Evolutionary conservation across 1,140 invertebrate genomes (phyloP).

Genomic region (Oppia nitens): DNA sequence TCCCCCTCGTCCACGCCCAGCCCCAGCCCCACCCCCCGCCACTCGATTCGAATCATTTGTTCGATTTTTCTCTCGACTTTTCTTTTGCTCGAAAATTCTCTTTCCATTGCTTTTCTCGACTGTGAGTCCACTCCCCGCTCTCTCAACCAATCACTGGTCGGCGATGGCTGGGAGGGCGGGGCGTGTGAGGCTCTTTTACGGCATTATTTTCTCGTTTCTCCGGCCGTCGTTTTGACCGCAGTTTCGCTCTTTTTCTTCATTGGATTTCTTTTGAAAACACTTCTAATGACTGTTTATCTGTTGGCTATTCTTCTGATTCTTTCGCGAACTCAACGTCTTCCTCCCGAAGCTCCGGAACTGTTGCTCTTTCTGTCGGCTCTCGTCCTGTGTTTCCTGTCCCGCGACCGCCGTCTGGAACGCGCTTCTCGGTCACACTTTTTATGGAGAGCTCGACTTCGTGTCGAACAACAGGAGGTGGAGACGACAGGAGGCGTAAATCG

Average conservation of each 20-base stretch:
- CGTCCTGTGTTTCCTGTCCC: conserved; percentile 36
- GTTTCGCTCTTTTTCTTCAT: conserved; percentile 67
- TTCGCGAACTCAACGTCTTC: background rate
- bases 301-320: conserved; percentile 16
- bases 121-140: background rate
- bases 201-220: conserved; percentile 60
- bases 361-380: conserved; percentile 14
- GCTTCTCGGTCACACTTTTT: conserved; percentile 71
- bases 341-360: too few relatives aligned
- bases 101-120: background rate
- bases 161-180: background rate
- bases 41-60: background rate
- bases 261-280: conserved; percentile 61
- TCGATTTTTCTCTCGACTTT: background rate
- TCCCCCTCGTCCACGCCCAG: background rate
- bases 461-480: conserved; percentile 84
- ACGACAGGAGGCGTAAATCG: conserved; percentile 89
- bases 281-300: conserved; percentile 50
- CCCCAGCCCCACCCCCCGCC: background rate
- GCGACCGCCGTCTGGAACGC: conserved; percentile 65
- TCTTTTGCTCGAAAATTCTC: background rate
- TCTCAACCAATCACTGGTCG: background rate
- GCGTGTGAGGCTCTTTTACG: background rate
- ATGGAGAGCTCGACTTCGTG: conserved; percentile 75
- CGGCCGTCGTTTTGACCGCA: conserved; percentile 51